Evolutionary conservation across 2,888 invertebrate species (phyloP), one percentile per base, ranked within the genome.

Genomic region (Esperia sulphurella): DNA sequence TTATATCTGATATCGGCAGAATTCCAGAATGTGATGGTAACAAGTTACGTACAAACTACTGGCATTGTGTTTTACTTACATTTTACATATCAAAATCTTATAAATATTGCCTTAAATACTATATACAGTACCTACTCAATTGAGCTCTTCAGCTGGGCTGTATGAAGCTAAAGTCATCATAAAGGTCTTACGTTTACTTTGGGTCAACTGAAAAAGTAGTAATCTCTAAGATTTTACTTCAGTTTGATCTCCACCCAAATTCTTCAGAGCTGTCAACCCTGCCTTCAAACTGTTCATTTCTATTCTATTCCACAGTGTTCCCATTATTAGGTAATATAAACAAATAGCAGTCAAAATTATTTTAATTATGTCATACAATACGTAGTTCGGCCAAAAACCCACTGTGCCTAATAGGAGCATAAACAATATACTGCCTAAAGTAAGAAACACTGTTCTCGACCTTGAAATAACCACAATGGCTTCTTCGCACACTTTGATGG

Each of bases 221-320:
- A 30, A 30, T 30, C 30, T 30, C 8, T 30, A 7, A 7, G 35
- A 8, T 10, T 10, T 35, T 10, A n/a, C 35, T 6, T 38, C 38
- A 38, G 1, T 40, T 12, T 12, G 13, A 3, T 40, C 12, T 8
- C 55, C 73, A 44, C 61, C 75, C 46, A 81, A 83, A 61, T 94
- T 91, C 65, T 94, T 92, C 90, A 96, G 93, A 0, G 92, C 92
- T 47, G 91, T 89, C 65, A 93, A 91, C 7, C 94, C 94, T n/a
- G 96, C 94, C 61, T 94, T 90, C 12, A 96, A 87, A 39, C 94
- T 95, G 78, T 96, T 95, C 58, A 90, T 90, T 76, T 97, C 97
- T 55, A 96, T 94, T 57, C 91, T 91, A 73, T 95, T 95, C 96
- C 96, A 96, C 54, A 97, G 71, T 0, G 94, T 91, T 31, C 93